Evolutionary conservation across 2,797 vertebrate genomes (phyloP).

Genomic region (Pachyuromys duprasi): DNA sequence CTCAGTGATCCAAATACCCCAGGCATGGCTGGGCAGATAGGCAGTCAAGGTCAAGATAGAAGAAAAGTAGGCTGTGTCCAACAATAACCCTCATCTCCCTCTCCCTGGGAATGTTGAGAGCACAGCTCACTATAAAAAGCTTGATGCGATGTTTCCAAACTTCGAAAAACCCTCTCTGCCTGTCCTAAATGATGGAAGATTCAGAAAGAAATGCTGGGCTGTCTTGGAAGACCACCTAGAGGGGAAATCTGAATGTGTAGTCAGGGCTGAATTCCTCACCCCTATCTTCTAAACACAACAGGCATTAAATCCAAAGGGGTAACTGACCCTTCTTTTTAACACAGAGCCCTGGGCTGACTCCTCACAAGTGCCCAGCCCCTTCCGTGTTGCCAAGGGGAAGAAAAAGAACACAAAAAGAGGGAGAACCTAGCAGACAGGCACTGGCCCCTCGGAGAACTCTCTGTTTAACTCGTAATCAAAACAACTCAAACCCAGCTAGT

Average conservation of each 20-base stretch:
- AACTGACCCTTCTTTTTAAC: background rate
- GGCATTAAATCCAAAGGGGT: constrained; percentile 62
- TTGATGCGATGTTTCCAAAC: constrained; percentile 40
- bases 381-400: constrained; percentile 81
- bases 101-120: background rate
- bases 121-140: background rate
- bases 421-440: constrained; percentile 86
- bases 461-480: constrained; percentile 94
- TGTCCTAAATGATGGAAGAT: background rate
- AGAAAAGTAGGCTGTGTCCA: background rate
- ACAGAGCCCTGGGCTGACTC: constrained; percentile 45
- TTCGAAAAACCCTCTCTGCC: background rate
- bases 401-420: background rate
- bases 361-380: constrained; percentile 79
- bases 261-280: constrained; percentile 57
- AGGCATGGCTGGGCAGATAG: accelerated
- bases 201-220: constrained; percentile 12
- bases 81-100: accelerated
- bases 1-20: accelerated
- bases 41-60: accelerated
- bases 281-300: background rate
- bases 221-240: constrained; percentile 61
- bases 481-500: constrained; percentile 93
- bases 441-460: constrained; percentile 90
- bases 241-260: constrained; percentile 50